phyloP scores from a whole-genome alignment of 2,888 invertebrate species.

The Tenthredo amoena region DNA sequence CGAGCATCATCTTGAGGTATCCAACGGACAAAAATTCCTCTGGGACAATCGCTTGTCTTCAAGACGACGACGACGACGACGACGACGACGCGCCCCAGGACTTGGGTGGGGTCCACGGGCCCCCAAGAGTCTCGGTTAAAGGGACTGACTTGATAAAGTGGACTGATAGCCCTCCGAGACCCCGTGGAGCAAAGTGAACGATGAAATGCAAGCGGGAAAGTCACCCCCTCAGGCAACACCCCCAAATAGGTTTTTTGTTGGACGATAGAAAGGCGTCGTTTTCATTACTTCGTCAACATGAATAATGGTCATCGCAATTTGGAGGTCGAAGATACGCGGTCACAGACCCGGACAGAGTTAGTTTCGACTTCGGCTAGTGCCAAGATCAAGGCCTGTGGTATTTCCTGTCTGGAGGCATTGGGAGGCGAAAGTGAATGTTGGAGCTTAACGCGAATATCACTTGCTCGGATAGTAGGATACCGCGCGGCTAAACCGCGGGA shows the following conservation, averaged over 20 bases:
- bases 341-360: conserved; percentile 23
- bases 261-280: too few species aligned
- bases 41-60: not conserved
- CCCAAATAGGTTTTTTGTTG: not conserved
- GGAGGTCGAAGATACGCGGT: conserved; percentile 18
- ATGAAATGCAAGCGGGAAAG: conserved; percentile 13
- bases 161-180: conserved; percentile 43
- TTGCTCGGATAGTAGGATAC: not conserved
- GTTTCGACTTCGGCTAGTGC: conserved; percentile 2
- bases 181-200: conserved; percentile 13
- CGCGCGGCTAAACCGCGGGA: conserved; percentile 27
- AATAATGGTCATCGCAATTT: not conserved
- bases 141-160: conserved; percentile 43
- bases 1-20: not conserved
- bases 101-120: conserved; percentile 38
- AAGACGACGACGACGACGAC: conserved; percentile 23
- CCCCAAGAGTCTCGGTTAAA: conserved; percentile 34
- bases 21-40: conserved; percentile 34
- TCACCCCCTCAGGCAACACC: conserved; percentile 1
- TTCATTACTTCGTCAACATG: not conserved
- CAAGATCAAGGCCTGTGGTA: conserved; percentile 9
- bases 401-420: conserved; percentile 14
- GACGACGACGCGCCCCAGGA: conserved; percentile 36
- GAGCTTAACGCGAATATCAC: not conserved
- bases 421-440: conserved; percentile 28